These are phyloP conservation scores for Andricus grossulariae DNA, from an alignment of 1,140 invertebrate genomes.

Conservation along the genomic window DNA sequence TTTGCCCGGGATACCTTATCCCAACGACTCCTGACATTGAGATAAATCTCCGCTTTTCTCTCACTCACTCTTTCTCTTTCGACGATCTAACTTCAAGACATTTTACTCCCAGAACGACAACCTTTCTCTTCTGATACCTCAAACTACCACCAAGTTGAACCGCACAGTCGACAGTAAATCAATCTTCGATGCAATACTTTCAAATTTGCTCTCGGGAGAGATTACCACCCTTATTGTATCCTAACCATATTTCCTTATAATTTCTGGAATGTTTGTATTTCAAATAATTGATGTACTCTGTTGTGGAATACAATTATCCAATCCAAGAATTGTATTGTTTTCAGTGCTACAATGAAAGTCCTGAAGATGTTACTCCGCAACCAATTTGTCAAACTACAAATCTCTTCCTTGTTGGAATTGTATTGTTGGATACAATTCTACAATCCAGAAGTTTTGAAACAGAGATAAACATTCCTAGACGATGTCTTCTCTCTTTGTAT, in stretches of 20 bases:
- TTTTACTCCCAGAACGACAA: conserved; percentile 8
- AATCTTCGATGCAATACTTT: neutral
- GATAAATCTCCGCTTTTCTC: conserved; percentile 28
- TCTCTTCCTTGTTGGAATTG: no score
- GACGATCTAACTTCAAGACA: conserved; percentile 3
- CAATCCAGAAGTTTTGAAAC: no score
- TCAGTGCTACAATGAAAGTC: no score
- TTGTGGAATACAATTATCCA: no score
- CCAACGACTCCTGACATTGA: conserved; percentile 25
- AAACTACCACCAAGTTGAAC: neutral
- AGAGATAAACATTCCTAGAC: no score
- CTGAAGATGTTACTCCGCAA: no score
- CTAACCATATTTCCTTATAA: neutral
- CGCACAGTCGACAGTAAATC: neutral
- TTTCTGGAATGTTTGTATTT: neutral
- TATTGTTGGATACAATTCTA: no score
- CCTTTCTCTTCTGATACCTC: neutral
- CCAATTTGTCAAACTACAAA: no score
- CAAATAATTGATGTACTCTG: neutral
- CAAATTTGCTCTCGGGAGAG: neutral
- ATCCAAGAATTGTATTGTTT: no score
- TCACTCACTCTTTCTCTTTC: neutral
- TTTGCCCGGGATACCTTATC: conserved; percentile 15
- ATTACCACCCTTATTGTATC: neutral
- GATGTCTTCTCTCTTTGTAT: no score